Percentiles rank a stretch among this genome's conserved stretches.
Evolutionary conservation across 2,113 vertebrate species (phyloP).

Genomic region (Microcebus lehilahytsara): DNA sequence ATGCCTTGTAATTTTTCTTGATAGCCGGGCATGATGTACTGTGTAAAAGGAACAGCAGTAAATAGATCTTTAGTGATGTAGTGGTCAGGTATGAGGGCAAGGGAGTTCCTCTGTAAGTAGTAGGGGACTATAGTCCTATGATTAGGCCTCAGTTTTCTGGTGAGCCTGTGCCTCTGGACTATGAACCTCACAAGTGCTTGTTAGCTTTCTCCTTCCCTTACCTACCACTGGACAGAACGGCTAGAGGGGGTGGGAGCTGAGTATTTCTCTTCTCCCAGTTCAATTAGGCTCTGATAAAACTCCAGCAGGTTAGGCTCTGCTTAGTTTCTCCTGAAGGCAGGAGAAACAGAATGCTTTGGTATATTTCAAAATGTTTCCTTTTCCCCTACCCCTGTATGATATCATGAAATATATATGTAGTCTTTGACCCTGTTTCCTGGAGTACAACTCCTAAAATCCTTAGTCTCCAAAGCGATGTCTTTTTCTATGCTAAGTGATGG

Average conservation of each 20-base stretch:
- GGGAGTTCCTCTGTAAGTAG: neutral
- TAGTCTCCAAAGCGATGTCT: too few species aligned
- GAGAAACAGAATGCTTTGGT: neutral
- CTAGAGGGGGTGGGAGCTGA: neutral
- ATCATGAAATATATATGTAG: too few species aligned
- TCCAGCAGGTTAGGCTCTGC: neutral
- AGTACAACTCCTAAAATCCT: too few species aligned
- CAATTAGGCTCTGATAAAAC: neutral
- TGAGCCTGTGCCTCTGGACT: neutral
- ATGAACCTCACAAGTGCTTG: neutral
- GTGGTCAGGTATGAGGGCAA: neutral
- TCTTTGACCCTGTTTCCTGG: too few species aligned
- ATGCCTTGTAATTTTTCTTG: neutral
- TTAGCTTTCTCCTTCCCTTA: neutral
- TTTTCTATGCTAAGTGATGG: too few species aligned
- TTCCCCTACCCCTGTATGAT: neutral
- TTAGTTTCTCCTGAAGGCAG: neutral
- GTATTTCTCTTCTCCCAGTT: neutral
- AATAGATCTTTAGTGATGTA: neutral
- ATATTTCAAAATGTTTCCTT: neutral
- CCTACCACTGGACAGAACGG: neutral
- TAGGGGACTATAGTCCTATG: neutral
- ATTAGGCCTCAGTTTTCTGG: neutral
- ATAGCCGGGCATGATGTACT: neutral
- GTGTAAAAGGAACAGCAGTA: neutral